These are phyloP conservation scores for Odontomachus brunneus DNA, from an alignment of 1,140 invertebrate genomes.

Conservation along the genomic window DNA sequence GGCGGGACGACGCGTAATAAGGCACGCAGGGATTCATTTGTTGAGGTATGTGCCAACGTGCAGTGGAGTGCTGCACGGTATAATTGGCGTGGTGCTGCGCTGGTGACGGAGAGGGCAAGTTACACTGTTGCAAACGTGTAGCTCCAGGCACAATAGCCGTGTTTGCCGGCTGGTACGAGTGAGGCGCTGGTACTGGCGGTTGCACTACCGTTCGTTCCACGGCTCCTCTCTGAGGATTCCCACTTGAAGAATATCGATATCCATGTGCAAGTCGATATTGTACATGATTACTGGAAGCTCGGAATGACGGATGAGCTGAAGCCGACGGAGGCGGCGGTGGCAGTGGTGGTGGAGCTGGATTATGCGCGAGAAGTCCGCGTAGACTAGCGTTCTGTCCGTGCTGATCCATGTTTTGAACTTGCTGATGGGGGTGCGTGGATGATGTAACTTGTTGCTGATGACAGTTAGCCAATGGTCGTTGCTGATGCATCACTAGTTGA, in stretches of 20 bases:
- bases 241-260: constrained; percentile 79
- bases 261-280: constrained; percentile 81
- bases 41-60: constrained; percentile 84
- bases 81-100: constrained; percentile 74
- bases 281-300: constrained; percentile 76
- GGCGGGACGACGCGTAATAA: constrained; percentile 66
- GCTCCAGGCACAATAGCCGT: constrained; percentile 76
- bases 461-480: constrained; percentile 78
- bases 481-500: constrained; percentile 76
- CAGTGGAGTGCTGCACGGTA: constrained; percentile 62
- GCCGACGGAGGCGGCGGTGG: not conserved
- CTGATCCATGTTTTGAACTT: constrained; percentile 80
- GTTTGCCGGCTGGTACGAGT: constrained; percentile 77
- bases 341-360: constrained; percentile 74
- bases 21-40: constrained; percentile 77
- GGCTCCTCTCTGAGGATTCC: constrained; percentile 71
- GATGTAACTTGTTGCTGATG: constrained; percentile 85
- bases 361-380: constrained; percentile 81
- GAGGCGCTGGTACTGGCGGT: constrained; percentile 70
- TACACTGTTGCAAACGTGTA: constrained; percentile 78
- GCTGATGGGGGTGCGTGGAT: constrained; percentile 85
- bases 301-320: constrained; percentile 60
- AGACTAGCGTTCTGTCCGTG: constrained; percentile 81
- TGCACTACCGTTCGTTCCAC: constrained; percentile 6
- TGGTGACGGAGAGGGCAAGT: constrained; percentile 69